Conservation (phyloP, 2,797 vertebrate species). For the Melanotaenia pygmaea region DNA sequence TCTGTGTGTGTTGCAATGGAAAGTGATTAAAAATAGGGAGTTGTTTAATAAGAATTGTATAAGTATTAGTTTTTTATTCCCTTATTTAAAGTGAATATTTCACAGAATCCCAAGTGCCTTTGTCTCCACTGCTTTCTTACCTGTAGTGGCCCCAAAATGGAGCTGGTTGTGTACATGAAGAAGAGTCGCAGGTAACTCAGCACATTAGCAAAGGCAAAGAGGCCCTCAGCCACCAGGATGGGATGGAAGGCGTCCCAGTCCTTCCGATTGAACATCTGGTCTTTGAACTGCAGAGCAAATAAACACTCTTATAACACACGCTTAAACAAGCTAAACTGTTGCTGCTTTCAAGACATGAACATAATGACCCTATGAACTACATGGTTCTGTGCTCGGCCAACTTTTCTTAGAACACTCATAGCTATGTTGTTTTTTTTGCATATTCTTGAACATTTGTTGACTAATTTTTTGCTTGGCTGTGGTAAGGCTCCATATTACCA, state of each 20-base stretch:
- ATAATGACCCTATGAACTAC: background rate
- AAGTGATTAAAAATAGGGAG: slow-evolving; percentile 4
- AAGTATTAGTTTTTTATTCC: slow-evolving; percentile 17
- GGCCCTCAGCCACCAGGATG: slow-evolving; percentile 95
- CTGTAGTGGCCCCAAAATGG: slow-evolving; percentile 96
- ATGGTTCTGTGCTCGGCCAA: background rate
- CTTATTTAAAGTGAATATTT: slow-evolving; percentile 1
- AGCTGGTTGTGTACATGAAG: slow-evolving; percentile 99
- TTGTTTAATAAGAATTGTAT: slow-evolving; percentile 43
- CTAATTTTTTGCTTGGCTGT: background rate
- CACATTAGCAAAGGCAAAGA: slow-evolving; percentile 97
- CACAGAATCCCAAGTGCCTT: background rate
- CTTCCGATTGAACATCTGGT: slow-evolving; percentile 86
- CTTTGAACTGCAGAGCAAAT: slow-evolving; percentile 74
- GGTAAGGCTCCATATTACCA: slow-evolving; percentile 10
- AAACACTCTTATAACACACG: background rate
- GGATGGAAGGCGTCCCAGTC: slow-evolving; percentile 98
- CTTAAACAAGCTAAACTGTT: background rate
- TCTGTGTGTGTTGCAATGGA: background rate
- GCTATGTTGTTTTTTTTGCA: background rate
- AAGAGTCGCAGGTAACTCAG: slow-evolving; percentile 98
- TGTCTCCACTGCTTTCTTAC: slow-evolving; percentile 68
- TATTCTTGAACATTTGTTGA: background rate
- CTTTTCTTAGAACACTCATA: background rate
- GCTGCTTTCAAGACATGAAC: background rate